Evolutionary conservation across 2,888 invertebrate species (phyloP).

Genomic region (Calameuta idolon): DNA sequence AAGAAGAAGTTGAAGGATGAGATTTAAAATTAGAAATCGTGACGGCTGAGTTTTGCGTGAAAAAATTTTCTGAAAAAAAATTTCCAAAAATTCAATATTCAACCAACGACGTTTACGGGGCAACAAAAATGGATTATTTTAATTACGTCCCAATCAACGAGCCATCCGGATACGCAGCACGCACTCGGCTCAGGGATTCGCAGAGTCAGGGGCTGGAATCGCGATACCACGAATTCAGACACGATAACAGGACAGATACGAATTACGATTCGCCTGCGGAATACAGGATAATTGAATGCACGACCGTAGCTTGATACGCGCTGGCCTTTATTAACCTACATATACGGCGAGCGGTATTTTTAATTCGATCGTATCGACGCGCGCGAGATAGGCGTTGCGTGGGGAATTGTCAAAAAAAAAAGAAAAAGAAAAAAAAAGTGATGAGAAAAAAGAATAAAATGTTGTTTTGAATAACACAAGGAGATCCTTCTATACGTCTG

Average conservation of each 20-base stretch:
- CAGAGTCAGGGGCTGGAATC: neutral
- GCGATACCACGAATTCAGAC: neutral
- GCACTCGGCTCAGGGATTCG: slow-evolving; percentile 6
- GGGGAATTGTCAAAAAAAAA: neutral
- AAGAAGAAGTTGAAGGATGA: neutral
- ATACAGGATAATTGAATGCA: slow-evolving; percentile 21
- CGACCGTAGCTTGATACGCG: slow-evolving; percentile 19
- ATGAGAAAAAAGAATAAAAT: neutral
- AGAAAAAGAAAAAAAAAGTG: neutral
- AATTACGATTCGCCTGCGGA: neutral
- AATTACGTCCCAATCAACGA: slow-evolving; percentile 22
- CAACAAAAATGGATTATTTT: slow-evolving; percentile 18
- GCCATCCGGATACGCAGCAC: slow-evolving; percentile 16
- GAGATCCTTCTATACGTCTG: neutral
- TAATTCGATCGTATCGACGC: neutral
- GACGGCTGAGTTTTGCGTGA: neutral
- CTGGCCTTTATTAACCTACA: slow-evolving; percentile 12
- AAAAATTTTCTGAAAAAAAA: neutral
- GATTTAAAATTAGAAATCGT: neutral
- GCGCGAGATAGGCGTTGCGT: neutral
- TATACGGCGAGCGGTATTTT: neutral
- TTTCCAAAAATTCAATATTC: neutral
- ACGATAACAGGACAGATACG: neutral
- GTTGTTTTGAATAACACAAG: neutral
- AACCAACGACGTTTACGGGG: neutral